phyloP scores from a whole-genome alignment of 2,888 invertebrate species.

The Chorisops tibialis region DNA sequence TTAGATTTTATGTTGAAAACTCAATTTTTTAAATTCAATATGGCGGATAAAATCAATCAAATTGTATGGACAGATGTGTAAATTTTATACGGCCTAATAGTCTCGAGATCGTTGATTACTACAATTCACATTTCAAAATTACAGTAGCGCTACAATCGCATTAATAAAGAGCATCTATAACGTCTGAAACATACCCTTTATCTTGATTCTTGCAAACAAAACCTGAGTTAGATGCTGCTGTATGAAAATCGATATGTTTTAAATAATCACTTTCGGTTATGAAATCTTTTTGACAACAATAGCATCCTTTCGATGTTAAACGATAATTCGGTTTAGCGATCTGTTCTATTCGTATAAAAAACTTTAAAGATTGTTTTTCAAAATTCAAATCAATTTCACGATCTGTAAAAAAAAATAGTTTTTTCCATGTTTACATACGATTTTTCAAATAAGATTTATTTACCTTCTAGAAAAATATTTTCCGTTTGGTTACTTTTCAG shows the following conservation, averaged over 20 bases:
- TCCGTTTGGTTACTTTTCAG: background rate
- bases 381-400: background rate
- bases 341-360: no score
- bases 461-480: background rate
- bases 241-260: conserved; percentile 44
- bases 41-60: no score
- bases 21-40: no score
- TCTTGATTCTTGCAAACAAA: conserved; percentile 17
- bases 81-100: no score
- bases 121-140: no score
- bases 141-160: no score
- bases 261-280: conserved; percentile 40
- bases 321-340: background rate
- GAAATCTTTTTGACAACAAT: conserved; percentile 45
- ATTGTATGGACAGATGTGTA: no score
- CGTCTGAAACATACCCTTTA: background rate
- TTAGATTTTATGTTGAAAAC: no score
- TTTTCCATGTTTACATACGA: no score
- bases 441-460: background rate
- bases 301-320: conserved; percentile 42
- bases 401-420: no score
- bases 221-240: conserved; percentile 45
- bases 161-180: no score
- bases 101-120: no score
- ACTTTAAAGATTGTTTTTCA: background rate